phyloP scores from a whole-genome alignment of 2,888 invertebrate genomes.

The Trachelus stipa region DNA sequence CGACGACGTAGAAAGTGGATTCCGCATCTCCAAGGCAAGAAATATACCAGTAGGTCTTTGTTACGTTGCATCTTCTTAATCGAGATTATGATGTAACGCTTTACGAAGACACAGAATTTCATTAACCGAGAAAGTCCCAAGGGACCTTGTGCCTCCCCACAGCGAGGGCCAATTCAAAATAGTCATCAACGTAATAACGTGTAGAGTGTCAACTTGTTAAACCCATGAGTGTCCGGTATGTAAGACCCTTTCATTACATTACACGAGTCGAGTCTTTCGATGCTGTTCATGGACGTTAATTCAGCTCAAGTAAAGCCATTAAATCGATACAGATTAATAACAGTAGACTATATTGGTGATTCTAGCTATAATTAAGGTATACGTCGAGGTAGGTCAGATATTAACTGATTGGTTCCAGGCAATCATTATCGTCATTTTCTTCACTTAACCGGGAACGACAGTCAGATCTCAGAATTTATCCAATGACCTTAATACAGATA shows the following conservation, averaged over 20 bases:
- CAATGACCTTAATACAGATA: constrained; percentile 40
- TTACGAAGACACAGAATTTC: not conserved
- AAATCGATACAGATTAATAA: not conserved
- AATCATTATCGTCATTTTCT: constrained; percentile 16
- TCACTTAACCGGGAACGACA: constrained; percentile 5
- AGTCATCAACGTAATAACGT: not conserved
- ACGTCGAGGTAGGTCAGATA: not conserved
- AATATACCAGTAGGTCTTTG: not conserved
- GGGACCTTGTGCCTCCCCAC: not conserved
- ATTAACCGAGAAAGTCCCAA: not conserved
- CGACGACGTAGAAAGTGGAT: not conserved
- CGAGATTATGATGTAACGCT: not conserved
- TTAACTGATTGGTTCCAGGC: constrained; percentile 11
- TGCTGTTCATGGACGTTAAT: not conserved
- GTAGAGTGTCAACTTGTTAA: not conserved
- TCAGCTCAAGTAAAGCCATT: not conserved
- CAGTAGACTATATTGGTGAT: not conserved
- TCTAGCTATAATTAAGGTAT: not conserved
- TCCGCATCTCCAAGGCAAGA: not conserved
- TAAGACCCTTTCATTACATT: not conserved
- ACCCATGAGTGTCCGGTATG: not conserved
- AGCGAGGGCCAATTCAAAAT: not conserved
- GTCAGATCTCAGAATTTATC: constrained; percentile 21
- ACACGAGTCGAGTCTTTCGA: not conserved
- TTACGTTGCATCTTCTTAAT: not conserved